A percentile compares a stretch with the other conserved stretches of the same genome.
phyloP scores from a whole-genome alignment of 1,140 invertebrate species.

The Drosophila sproati region DNA sequence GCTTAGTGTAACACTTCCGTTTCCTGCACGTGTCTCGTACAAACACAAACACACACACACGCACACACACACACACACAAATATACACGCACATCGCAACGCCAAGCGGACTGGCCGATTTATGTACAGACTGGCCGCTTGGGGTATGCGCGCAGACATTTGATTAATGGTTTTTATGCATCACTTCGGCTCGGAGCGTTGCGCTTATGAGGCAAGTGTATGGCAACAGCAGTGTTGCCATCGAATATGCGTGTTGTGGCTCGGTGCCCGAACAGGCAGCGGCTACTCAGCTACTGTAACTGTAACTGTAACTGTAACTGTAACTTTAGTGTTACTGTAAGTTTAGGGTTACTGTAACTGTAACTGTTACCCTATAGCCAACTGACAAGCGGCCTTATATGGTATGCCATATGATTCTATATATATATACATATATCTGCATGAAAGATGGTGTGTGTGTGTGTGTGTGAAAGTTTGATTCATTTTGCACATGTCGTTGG shows the following conservation, averaged over 20 bases:
- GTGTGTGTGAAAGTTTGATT: constrained; percentile 41
- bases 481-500: constrained; percentile 40
- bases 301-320: constrained; percentile 14
- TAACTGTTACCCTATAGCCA: constrained; percentile 1
- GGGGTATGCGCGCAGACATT: constrained; percentile 48
- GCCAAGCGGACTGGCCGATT: not conserved
- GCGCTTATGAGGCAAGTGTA: constrained; percentile 71
- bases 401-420: constrained; percentile 34
- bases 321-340: not conserved
- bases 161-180: constrained; percentile 75
- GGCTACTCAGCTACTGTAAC: constrained; percentile 3
- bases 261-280: constrained; percentile 13
- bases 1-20: constrained; percentile 78
- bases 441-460: not conserved
- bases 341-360: constrained; percentile 17
- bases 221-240: constrained; percentile 54
- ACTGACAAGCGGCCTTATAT: not conserved
- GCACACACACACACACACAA: constrained; percentile 11
- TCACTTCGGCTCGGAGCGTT: constrained; percentile 10
- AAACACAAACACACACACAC: constrained; percentile 2
- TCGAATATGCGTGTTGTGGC: constrained; percentile 70
- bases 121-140: constrained; percentile 10
- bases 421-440: constrained; percentile 23
- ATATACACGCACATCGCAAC: not conserved
- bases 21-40: constrained; percentile 41